Evolutionary conservation across 2,113 vertebrate species (phyloP), one percentile per base, ranked within the genome.

Genomic region (Anser cygnoides): DNA sequence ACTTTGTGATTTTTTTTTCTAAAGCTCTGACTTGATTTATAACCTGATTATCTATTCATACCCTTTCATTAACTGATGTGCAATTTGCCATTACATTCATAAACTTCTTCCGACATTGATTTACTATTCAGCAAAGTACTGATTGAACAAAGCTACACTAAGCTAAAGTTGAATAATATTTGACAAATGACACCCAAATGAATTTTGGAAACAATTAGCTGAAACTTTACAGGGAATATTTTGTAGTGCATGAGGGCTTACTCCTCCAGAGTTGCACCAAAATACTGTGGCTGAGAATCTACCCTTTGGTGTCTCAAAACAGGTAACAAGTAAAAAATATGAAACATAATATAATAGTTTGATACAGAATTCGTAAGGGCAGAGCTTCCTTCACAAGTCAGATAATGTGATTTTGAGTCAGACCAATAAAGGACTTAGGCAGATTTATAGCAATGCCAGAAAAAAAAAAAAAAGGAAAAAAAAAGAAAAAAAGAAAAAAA

Each of bases 21-120:
- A 90, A 89, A 92, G 43, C 75, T 61, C 31, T 82, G 54, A 70
- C 37, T 89, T 93, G 80, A 87, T 93, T 96, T 92, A 87, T 93
- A 89, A 92, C 59, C 35, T 55, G 66, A 70, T 93, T 91, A 82
- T 66, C 23, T 82, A 66, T 76, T 93, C 28, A 75, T 74, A 66
- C 16, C 6, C 35, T 86, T 90, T 82, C 33, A 78, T 87, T 91
- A 92, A 75, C 79, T 74, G 1, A 62, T 57, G 16, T 54, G 35
- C 35, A 89, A 57, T 84, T 81, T 96, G 41, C 22, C 84, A 58
- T 76, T 91, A 58, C 25, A 58, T 87, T 75, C 39, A 84, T 41
- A 90, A 84, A 78, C 33, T 6, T 57, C 88, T 92, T 61, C 26
- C 3, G 21, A 54, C 46, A 73, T 2, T 79, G 33, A 71, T 90